Percentiles rank a stretch among this genome's conserved stretches.
These are phyloP conservation scores for Halichondria panicea DNA, from an alignment of 37 sponge, comb jelly and placozoan genomes.

Conservation along the genomic window DNA sequence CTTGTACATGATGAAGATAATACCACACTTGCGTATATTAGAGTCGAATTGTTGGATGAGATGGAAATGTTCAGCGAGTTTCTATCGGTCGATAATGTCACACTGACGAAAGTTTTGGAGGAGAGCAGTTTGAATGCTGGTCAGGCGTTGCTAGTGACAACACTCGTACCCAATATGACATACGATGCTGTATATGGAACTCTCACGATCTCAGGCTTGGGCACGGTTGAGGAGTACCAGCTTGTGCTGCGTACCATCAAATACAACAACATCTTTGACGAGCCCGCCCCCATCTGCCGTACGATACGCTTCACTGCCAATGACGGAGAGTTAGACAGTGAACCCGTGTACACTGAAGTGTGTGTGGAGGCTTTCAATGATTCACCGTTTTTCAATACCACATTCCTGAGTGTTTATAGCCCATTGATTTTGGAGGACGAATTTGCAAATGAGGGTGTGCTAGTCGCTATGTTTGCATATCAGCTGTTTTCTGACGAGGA, in stretches of 20 bases:
- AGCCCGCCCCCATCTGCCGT: constrained; percentile 27
- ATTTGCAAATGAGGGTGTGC: constrained; percentile 36
- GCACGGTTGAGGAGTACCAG: constrained; percentile 64
- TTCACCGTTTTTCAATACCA: constrained; percentile 70
- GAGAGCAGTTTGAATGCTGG: constrained; percentile 19
- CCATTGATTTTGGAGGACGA: constrained; percentile 78
- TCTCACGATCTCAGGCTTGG: constrained; percentile 73
- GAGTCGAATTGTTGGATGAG: constrained; percentile 61
- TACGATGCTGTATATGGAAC: constrained; percentile 31
- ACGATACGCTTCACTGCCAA: constrained; percentile 55
- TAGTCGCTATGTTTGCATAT: constrained; percentile 55
- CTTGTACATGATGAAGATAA: constrained; percentile 79
- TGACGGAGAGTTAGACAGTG: constrained; percentile 74
- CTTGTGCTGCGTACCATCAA: constrained; percentile 58
- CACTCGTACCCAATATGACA: constrained; percentile 57
- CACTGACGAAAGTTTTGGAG: constrained; percentile 19
- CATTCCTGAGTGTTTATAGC: constrained; percentile 22
- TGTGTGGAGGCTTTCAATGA: constrained; percentile 66
- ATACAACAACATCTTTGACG: constrained; percentile 77
- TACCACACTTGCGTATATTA: constrained; percentile 56
- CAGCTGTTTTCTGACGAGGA: constrained; percentile 82
- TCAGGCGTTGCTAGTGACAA: constrained; percentile 46
- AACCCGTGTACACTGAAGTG: constrained; percentile 49
- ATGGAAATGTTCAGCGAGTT: constrained; percentile 47
- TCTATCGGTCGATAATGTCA: constrained; percentile 51